These are phyloP conservation scores for Tenthredo distinguenda DNA, from an alignment of 2,888 invertebrate species.

Conservation along the genomic window DNA sequence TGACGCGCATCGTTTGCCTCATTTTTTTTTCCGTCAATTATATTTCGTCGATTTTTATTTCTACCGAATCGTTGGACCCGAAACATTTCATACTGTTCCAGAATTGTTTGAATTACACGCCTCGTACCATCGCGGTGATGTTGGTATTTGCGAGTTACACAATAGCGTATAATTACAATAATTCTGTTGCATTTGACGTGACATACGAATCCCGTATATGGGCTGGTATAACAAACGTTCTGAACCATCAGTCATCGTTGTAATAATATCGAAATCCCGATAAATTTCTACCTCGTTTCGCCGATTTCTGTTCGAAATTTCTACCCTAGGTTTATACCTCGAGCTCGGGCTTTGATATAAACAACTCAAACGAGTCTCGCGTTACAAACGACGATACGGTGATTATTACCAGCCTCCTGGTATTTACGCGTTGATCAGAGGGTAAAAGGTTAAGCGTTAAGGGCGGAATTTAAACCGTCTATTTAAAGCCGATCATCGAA, in stretches of 20 bases:
- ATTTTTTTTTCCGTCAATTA: background rate
- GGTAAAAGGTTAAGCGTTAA: constrained; percentile 7
- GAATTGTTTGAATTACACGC: background rate
- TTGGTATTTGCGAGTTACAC: background rate
- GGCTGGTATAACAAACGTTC: background rate
- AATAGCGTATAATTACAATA: background rate
- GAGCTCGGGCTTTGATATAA: background rate
- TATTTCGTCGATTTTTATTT: background rate
- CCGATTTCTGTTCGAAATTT: background rate
- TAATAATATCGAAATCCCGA: background rate
- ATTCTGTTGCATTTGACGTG: background rate
- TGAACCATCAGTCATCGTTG: background rate
- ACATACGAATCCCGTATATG: background rate
- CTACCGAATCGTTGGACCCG: background rate
- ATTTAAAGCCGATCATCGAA: constrained; percentile 22
- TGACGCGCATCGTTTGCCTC: background rate
- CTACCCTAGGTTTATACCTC: background rate
- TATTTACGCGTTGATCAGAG: background rate
- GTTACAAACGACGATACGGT: constrained; percentile 1
- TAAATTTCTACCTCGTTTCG: background rate
- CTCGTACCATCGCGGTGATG: background rate
- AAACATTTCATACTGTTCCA: background rate
- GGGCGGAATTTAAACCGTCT: constrained; percentile 21
- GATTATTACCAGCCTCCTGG: constrained; percentile 3
- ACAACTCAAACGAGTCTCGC: constrained; percentile 6